Percentiles rank a stretch among this genome's conserved stretches.
These are phyloP conservation scores for Xestia xanthographa DNA, from an alignment of 2,888 invertebrate species.

Conservation along the genomic window DNA sequence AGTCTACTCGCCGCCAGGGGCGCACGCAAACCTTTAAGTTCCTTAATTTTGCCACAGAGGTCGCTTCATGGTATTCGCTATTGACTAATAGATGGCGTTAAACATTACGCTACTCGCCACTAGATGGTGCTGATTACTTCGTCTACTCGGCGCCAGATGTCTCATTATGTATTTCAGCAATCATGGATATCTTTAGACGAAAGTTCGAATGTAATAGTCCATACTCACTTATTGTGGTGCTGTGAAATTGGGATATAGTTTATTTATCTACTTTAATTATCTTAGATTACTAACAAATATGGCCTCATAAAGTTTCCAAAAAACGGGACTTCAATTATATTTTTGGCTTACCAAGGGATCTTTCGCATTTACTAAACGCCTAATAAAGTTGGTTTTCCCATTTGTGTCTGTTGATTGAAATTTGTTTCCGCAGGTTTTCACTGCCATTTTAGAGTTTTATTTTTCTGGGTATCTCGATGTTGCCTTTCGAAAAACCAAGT, in stretches of 20 bases:
- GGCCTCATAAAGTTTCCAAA: not conserved
- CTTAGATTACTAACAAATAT: not conserved
- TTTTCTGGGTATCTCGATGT: too few relatives aligned
- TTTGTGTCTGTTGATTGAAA: not conserved
- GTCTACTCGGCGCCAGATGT: constrained; percentile 65
- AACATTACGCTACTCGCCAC: constrained; percentile 33
- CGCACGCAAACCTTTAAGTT: constrained; percentile 15
- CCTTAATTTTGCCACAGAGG: constrained; percentile 54
- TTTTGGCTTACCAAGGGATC: not conserved
- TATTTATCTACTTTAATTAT: too few relatives aligned
- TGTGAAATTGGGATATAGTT: not conserved
- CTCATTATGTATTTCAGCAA: not conserved
- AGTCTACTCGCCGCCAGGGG: constrained; percentile 62
- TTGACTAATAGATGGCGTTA: constrained; percentile 61
- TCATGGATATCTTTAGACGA: not conserved
- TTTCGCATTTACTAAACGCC: too few relatives aligned
- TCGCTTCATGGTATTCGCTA: constrained; percentile 18
- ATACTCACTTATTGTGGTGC: not conserved
- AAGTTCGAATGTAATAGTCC: too few relatives aligned
- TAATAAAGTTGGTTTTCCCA: not conserved
- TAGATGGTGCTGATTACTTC: constrained; percentile 57
- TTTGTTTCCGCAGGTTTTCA: not conserved
- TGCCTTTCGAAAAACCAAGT: not conserved
- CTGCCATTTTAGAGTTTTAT: not conserved
- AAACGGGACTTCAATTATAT: not conserved